A percentile compares a stretch with the other conserved stretches of the same genome.
Evolutionary conservation across 2,113 vertebrate genomes (phyloP).

Genomic region (Protomyctophum bolini): DNA sequence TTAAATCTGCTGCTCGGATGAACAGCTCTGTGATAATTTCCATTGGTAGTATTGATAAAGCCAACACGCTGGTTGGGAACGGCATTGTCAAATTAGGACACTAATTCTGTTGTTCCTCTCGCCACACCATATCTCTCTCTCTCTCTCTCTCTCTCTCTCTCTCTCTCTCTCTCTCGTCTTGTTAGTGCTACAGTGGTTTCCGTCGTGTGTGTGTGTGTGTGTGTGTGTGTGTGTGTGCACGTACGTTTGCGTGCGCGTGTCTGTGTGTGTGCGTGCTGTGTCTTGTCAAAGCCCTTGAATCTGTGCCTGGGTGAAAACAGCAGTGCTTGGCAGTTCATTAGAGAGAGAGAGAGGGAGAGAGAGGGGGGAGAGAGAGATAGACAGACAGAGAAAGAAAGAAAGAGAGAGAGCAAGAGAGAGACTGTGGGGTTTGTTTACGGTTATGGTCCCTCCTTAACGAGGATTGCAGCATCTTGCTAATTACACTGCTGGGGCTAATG

Average conservation of each 20-base stretch:
- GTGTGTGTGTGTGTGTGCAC: constrained; percentile 36
- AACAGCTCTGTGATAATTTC: too few relatives aligned
- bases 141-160: too few relatives aligned
- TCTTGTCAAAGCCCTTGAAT: constrained; percentile 53
- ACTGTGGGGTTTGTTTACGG: constrained; percentile 80
- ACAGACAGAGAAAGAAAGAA: constrained; percentile 50
- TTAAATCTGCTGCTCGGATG: too few relatives aligned
- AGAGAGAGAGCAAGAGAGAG: constrained; percentile 33
- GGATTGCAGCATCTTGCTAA: constrained; percentile 82
- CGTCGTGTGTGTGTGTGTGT: neutral
- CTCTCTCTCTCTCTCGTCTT: too few relatives aligned
- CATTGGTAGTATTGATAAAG: too few relatives aligned
- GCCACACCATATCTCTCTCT: too few relatives aligned
- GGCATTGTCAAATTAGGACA: too few relatives aligned
- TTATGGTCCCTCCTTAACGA: constrained; percentile 78
- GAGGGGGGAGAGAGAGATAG: neutral
- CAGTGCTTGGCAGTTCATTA: constrained; percentile 74
- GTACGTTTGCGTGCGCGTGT: constrained; percentile 25
- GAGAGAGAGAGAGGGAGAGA: constrained; percentile 37
- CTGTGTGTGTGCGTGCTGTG: constrained; percentile 9
- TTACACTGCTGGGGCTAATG: constrained; percentile 82
- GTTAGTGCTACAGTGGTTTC: too few relatives aligned
- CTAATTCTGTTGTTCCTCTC: too few relatives aligned
- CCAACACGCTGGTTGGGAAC: too few relatives aligned
- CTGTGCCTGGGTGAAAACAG: constrained; percentile 57